Evolutionary conservation across 2,113 vertebrate species (phyloP).

Genomic region (Eurystomus gularis): DNA sequence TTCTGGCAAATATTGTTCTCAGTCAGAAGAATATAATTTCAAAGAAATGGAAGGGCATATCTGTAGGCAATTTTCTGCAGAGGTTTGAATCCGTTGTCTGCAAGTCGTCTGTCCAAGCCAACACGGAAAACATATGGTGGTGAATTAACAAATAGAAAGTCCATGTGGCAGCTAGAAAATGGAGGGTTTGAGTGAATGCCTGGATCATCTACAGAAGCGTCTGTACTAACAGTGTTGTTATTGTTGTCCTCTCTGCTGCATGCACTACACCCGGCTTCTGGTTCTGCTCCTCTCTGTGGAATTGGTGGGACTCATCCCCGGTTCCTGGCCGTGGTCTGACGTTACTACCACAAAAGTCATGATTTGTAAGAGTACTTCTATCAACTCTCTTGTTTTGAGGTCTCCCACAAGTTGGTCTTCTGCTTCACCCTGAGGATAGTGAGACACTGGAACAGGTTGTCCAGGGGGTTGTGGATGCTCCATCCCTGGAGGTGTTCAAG

Average conservation of each 20-base stretch:
- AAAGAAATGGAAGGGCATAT: neutral
- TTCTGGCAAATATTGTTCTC: neutral
- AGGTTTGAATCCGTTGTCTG: neutral
- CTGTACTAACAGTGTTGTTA: rapidly evolving
- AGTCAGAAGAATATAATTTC: neutral
- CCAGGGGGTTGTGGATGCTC: too few relatives aligned
- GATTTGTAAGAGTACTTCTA: neutral
- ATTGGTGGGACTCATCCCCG: neutral
- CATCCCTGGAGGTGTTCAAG: too few relatives aligned
- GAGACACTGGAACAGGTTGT: too few relatives aligned
- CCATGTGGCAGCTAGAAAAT: neutral
- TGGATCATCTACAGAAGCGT: neutral
- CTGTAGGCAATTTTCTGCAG: neutral
- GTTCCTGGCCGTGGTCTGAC: neutral
- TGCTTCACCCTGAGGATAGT: neutral
- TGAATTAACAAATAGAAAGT: neutral
- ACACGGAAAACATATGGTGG: rapidly evolving
- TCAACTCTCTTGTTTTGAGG: neutral
- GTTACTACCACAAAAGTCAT: neutral
- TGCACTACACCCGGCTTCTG: neutral
- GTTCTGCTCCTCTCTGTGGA: neutral
- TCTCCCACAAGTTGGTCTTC: neutral
- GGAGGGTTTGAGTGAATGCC: neutral
- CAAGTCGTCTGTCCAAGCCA: neutral
- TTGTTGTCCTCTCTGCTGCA: neutral